Evolutionary conservation across 1,140 invertebrate species (phyloP).

Genomic region (Hyphantria cunea): DNA sequence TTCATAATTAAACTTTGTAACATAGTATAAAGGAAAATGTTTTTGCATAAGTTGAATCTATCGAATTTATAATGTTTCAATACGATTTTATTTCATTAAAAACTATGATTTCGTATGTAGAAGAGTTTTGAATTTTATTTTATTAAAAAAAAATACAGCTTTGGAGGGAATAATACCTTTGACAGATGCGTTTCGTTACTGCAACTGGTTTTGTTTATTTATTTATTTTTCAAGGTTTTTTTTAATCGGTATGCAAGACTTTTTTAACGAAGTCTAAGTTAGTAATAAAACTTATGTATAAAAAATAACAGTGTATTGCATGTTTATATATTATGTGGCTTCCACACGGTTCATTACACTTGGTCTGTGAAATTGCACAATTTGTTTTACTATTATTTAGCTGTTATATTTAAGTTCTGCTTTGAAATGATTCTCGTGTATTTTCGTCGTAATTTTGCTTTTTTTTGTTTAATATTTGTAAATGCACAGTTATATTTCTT

Average conservation of each 20-base stretch:
- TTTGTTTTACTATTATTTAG: slow-evolving; percentile 50
- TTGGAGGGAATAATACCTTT: no score
- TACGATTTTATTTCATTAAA: slow-evolving; percentile 32
- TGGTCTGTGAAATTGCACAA: slow-evolving; percentile 34
- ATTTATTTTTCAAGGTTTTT: no score
- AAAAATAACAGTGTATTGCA: slow-evolving; percentile 9
- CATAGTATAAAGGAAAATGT: not conserved
- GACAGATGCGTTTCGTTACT: no score
- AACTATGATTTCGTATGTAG: slow-evolving; percentile 31
- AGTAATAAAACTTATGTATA: slow-evolving; percentile 4
- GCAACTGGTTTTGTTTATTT: no score
- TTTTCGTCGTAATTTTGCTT: slow-evolving; percentile 2
- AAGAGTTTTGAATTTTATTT: slow-evolving; percentile 38
- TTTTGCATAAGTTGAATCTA: slow-evolving; percentile 30
- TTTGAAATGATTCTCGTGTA: slow-evolving; percentile 27
- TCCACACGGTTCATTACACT: slow-evolving; percentile 6
- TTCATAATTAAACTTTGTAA: slow-evolving; percentile 33
- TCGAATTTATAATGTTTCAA: slow-evolving; percentile 30
- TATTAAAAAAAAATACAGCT: not conserved
- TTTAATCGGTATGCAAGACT: no score
- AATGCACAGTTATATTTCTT: not conserved
- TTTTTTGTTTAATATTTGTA: not conserved
- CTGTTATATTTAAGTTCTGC: slow-evolving; percentile 56
- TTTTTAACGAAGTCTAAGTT: no score
- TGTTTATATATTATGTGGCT: slow-evolving; percentile 9